These are phyloP conservation scores for Equus quagga DNA, from an alignment of 2,113 vertebrate species.

Conservation along the genomic window DNA sequence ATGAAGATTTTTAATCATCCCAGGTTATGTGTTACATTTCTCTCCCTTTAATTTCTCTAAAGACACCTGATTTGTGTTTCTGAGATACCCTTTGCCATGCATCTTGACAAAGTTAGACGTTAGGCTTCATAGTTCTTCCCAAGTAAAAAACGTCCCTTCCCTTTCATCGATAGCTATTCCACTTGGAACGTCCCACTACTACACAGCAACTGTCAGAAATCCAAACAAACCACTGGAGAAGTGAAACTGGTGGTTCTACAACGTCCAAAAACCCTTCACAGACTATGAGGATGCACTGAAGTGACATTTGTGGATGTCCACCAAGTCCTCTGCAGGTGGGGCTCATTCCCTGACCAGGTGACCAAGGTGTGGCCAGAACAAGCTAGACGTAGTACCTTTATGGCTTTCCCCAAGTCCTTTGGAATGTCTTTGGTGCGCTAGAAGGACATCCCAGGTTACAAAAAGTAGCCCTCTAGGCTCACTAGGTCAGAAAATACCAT, in stretches of 20 bases:
- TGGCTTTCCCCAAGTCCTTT: not conserved
- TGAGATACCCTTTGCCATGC: not conserved
- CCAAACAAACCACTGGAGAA: not conserved
- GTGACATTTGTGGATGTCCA: fast-evolving
- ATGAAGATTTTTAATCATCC: not conserved
- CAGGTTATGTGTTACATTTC: not conserved
- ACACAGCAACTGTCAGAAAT: not conserved
- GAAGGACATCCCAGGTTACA: not conserved
- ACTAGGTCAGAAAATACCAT: not conserved
- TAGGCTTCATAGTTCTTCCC: not conserved
- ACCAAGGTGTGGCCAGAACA: not conserved
- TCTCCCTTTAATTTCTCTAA: not conserved
- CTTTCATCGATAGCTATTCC: not conserved
- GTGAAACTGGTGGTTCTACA: not conserved
- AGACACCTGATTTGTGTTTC: not conserved
- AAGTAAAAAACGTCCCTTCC: not conserved
- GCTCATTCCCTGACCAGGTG: not conserved
- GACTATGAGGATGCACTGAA: not conserved
- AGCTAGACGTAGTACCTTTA: not conserved
- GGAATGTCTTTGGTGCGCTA: not conserved
- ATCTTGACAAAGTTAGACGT: not conserved
- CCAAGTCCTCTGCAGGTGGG: not conserved
- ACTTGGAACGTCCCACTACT: not conserved
- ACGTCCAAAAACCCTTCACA: not conserved
- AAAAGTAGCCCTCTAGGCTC: not conserved